phyloP scores from a whole-genome alignment of 1,140 invertebrate species.

The Adoxophyes honmai region DNA sequence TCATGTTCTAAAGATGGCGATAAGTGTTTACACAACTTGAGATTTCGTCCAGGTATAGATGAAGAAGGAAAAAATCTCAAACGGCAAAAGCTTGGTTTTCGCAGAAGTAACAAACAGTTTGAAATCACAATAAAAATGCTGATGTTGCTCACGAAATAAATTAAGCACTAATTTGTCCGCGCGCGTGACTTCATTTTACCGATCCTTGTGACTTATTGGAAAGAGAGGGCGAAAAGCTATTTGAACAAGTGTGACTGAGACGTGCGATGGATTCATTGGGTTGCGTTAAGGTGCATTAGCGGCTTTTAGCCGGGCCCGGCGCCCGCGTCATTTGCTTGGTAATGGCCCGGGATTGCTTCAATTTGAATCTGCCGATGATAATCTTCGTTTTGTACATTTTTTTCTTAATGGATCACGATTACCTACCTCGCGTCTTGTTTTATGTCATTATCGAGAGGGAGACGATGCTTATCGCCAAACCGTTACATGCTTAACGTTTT shows the following conservation, averaged over 20 bases:
- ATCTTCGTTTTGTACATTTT: conserved; percentile 30
- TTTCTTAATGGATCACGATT: conserved; percentile 22
- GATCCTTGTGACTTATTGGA: conserved; percentile 27
- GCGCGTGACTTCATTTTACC: conserved; percentile 41
- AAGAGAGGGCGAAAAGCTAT: conserved; percentile 22
- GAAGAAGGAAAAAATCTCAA: too few species aligned
- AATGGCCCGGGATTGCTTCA: conserved; percentile 48
- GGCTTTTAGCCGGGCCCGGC: conserved; percentile 47
- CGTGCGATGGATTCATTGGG: conserved; percentile 17
- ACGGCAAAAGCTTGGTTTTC: neutral
- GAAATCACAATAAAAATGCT: neutral
- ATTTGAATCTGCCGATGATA: conserved; percentile 38
- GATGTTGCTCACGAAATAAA: conserved; percentile 11
- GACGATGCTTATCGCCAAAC: conserved; percentile 6
- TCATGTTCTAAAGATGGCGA: neutral
- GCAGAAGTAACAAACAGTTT: conserved; percentile 3
- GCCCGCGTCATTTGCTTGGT: conserved; percentile 47
- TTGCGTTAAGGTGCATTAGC: conserved; percentile 42
- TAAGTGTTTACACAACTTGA: neutral
- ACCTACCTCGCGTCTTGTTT: conserved; percentile 8
- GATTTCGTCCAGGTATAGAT: too few species aligned
- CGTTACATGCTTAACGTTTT: neutral
- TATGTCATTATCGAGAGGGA: conserved; percentile 10
- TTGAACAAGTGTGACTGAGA: conserved; percentile 19
- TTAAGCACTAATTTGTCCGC: conserved; percentile 33